Base-by-base conservation (phyloP, 2,113 vertebrate genomes). In the Aythya baeri region DNA sequence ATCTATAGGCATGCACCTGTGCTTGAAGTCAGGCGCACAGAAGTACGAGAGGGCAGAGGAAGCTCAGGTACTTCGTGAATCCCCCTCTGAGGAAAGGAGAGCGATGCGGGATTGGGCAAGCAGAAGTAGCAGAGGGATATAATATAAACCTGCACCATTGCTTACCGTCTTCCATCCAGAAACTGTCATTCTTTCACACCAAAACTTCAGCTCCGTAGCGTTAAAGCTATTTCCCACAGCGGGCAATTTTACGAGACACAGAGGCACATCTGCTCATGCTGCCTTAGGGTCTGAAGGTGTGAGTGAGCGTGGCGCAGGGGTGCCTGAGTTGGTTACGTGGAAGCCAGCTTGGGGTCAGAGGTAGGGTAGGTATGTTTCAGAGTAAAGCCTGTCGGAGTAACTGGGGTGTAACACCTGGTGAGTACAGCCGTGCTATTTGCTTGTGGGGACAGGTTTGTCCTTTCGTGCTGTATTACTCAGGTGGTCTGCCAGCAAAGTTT, bases 321-420 rank as follows among this genome's bases (percentile, higher is more conserved):
- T 43, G 44, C 34, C 0, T 2, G 38, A 13, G 55, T 2, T 8
- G 31, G 13, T 71, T 23, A 61, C 1, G 1, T 1, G 2, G 55
- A 58, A 78, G 44, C 41, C 77, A 62, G 21, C 23, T 13, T 34
- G 36, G 50, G 41, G 36, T 80, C 80, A 68, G 84, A 71, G 61
- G 22, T 8, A 41, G 22, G 38, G 9, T 9, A 58, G 55, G 2
- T 27, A 0, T 9, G 9, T 27, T 77, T 44, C 18, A 27, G 63
- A 21, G 5, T 2, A 16, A 25, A 55, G 26, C 36, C 41, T 58
- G 70, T 16, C 9, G 52, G 29, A 11, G 54, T n/a, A 55, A 5
- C 25, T n/a, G 32, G 38, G 32, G 11, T 77, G 20, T 49, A 29
- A 9, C 52, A 32, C 49, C 12, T 68, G 26, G 4, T 3, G 22